Base-by-base conservation (phyloP, 2,113 vertebrate genomes). In the Eclectus roratus region DNA sequence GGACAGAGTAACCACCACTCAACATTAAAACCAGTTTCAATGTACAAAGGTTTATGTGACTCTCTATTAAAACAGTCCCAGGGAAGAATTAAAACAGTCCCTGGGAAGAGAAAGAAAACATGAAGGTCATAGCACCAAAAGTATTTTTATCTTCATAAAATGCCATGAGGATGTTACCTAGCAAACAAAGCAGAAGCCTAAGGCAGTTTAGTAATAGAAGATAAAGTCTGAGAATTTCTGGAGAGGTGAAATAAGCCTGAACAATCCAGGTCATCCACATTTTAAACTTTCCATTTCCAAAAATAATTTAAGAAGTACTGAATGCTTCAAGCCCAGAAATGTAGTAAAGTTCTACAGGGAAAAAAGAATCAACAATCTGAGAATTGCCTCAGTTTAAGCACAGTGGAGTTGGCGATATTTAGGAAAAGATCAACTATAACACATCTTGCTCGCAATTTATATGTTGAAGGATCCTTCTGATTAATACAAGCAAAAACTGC, bases 141-240 rank as follows among this genome's bases (percentile, higher is more conserved):
- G 53, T 82, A 94, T 87, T 96, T 96, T 97, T 94, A 87, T 95
- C 88, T 85, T 91, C 49, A 87, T 68, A 95, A 92, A 93, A 91
- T 83, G 70, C 66, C 79, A 85, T 1, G 35, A 91, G 53, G 74
- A 94, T 83, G 35, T 94, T 87, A 92, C 69, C 79, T 66, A 64
- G 56, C 69, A 87, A 95, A 86, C 66, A 89, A 87, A 83, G 52
- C 20, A 91, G 46, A 88, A 92, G 33, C 55, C 55, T 44, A 95
- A 79, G 66, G 35, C 44, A 74, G 55, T n/a, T 43, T 69, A 24
- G 37, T 63, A 93, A 87, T 6, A 94, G 33, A 91, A 81, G 61
- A 84, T 47, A 53, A 88, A 96, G 47, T 49, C 47, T 1, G 5
- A 69, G 35, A 74, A 79, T 72, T 93, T 94, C 55, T 39, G 6